phyloP scores from a whole-genome alignment of 2,797 vertebrate species.

The Megaceryle alcyon region DNA sequence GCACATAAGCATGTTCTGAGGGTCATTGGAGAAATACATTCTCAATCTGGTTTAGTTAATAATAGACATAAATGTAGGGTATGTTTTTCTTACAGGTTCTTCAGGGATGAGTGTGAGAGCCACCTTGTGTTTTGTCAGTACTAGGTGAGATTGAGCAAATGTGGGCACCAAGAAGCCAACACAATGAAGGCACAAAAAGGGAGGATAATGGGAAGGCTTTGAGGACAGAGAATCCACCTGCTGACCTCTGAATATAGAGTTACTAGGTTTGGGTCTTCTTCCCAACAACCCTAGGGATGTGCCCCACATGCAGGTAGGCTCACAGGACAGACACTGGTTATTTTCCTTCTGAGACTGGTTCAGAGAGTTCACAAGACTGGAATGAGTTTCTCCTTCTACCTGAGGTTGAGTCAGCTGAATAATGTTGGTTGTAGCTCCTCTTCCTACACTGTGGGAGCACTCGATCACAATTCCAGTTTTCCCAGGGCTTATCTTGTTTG shows the following conservation, averaged over 20 bases:
- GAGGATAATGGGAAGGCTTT: not conserved
- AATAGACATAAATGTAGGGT: not conserved
- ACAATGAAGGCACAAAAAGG: not conserved
- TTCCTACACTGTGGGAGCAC: not conserved
- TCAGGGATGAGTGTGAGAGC: not conserved
- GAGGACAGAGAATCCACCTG: not conserved
- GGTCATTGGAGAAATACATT: not conserved
- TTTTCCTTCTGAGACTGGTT: not conserved
- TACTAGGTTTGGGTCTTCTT: not conserved
- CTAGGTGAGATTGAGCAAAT: not conserved
- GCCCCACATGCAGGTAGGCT: not conserved
- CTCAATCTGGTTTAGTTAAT: not conserved
- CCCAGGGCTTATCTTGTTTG: not conserved
- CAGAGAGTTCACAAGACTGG: not conserved
- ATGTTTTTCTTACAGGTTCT: not conserved
- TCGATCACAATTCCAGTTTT: too few species aligned
- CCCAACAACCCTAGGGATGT: not conserved
- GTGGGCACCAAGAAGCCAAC: not conserved
- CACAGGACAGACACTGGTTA: not conserved
- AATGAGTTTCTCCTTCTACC: not conserved
- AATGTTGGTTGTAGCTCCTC: not conserved
- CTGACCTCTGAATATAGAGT: not conserved
- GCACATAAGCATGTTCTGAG: not conserved
- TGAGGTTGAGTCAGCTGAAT: not conserved
- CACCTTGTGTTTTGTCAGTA: not conserved